Base-by-base conservation (phyloP, 2,888 invertebrate genomes). In the Stratiomys singularior region DNA sequence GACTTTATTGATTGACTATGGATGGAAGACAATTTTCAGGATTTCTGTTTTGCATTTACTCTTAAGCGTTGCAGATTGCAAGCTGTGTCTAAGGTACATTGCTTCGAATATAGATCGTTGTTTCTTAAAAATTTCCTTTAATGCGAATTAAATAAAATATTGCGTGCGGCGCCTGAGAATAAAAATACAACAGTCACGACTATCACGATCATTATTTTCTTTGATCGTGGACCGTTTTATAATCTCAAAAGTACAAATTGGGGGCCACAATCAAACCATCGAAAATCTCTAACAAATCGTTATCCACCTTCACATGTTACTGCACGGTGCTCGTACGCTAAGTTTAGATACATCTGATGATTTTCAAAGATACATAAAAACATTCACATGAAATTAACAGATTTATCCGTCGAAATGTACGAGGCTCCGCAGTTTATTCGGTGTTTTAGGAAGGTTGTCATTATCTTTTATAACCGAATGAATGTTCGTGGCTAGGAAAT, bases 91-190 rank as follows among this genome's bases (percentile, higher is more conserved):
- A 37, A 37, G 9, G 37, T 9, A 37, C 3, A 37, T 5, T 37
- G 3, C 5, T 9, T 5, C 3, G 9, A 37, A 37, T 37, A 37
- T 9, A 37, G 5, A 3, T 37, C 37, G n/a, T n/a, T n/a, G n/a
- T n/a, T n/a, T n/a, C n/a, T n/a, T n/a, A n/a, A n/a, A n/a, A n/a
- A n/a, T n/a, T 37, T 37, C 37, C 37, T 37, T 9, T 37, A 52
- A 74, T 23, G 46, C 69, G 47, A 69, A 69, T 27, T 46, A 67
- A 67, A 60, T 60, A 23, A 74, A 74, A 60, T 74, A 23, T 76
- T 76, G 76, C 76, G 76, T 76, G 76, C 44, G 64, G 76, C 76
- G 76, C 76, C 76, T 76, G 28, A 46, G 28, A 44, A 76, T 64
- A 64, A 47, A 63, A 76, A 37, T 5, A 37, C 9, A 37, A 37